Percentiles rank a stretch among this genome's conserved stretches.
phyloP scores from a whole-genome alignment of 2,113 vertebrate genomes.

The Cinclus mexicanus region DNA sequence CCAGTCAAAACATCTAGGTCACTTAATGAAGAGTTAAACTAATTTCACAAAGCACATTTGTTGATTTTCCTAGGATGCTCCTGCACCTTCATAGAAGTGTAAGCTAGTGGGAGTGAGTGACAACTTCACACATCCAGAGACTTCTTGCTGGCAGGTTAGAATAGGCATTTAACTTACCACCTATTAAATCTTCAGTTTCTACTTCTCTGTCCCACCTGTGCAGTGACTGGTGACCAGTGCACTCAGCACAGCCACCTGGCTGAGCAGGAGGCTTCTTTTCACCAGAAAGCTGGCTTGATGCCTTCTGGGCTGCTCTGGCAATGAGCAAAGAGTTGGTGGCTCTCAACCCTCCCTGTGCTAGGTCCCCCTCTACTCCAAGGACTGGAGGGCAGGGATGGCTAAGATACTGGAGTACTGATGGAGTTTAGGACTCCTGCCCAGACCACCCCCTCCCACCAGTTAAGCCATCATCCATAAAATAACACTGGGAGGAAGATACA shows the following conservation, averaged over 20 bases:
- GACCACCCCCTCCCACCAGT: neutral
- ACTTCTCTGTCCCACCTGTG: neutral
- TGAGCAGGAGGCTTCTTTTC: neutral
- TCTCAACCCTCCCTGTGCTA: fast-evolving
- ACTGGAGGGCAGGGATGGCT: neutral
- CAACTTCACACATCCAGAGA: neutral
- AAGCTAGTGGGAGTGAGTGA: neutral
- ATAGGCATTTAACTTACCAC: neutral
- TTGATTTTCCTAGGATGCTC: neutral
- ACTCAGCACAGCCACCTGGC: neutral
- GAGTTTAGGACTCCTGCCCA: neutral
- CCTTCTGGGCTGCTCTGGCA: neutral
- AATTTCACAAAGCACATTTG: neutral
- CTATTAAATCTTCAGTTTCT: neutral
- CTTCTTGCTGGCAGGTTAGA: neutral
- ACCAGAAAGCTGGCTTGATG: neutral
- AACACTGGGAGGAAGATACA: neutral
- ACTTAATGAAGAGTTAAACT: neutral
- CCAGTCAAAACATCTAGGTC: neutral
- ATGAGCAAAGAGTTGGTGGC: neutral
- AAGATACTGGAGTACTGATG: neutral
- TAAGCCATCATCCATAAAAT: neutral
- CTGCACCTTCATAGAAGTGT: neutral
- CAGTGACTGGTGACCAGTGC: neutral
- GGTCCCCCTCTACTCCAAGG: fast-evolving